phyloP scores from a whole-genome alignment of 2,888 invertebrate genomes.

The Rosalia funebris region DNA sequence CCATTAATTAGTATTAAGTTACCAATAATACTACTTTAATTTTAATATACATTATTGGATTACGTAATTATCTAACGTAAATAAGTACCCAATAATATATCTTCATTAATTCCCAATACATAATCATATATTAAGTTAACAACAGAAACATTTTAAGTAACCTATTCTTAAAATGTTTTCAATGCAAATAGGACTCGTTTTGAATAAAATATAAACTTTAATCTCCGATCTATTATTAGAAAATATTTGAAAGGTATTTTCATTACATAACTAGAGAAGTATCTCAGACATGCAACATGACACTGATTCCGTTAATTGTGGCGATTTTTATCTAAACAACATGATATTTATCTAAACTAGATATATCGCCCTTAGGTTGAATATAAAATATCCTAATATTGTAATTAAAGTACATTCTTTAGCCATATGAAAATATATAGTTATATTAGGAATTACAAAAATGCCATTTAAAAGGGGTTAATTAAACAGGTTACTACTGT shows the following conservation, averaged over 20 bases:
- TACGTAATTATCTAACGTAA: neutral
- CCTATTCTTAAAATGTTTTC: neutral
- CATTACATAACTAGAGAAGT: neutral
- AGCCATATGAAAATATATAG: neutral
- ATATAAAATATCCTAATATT: constrained; percentile 7
- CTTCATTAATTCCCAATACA: neutral
- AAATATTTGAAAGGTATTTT: constrained; percentile 10
- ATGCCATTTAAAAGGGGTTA: too few relatives aligned
- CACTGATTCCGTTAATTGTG: constrained; percentile 5
- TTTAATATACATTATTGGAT: neutral
- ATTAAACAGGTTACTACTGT: too few relatives aligned
- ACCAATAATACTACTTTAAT: neutral
- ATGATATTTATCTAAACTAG: constrained; percentile 5
- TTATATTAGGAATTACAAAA: too few relatives aligned
- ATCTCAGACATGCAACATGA: constrained; percentile 2
- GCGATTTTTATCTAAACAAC: constrained; percentile 21
- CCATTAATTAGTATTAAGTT: neutral
- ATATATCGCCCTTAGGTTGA: neutral
- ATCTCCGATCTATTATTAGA: neutral
- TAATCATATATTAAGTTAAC: constrained; percentile 1
- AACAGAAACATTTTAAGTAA: constrained; percentile 1
- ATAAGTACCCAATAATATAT: neutral
- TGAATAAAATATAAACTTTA: constrained; percentile 11
- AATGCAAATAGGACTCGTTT: constrained; percentile 2
- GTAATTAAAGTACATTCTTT: neutral